Evolutionary conservation across 2,113 vertebrate species (phyloP).

Genomic region (Edolisoma coerulescens): DNA sequence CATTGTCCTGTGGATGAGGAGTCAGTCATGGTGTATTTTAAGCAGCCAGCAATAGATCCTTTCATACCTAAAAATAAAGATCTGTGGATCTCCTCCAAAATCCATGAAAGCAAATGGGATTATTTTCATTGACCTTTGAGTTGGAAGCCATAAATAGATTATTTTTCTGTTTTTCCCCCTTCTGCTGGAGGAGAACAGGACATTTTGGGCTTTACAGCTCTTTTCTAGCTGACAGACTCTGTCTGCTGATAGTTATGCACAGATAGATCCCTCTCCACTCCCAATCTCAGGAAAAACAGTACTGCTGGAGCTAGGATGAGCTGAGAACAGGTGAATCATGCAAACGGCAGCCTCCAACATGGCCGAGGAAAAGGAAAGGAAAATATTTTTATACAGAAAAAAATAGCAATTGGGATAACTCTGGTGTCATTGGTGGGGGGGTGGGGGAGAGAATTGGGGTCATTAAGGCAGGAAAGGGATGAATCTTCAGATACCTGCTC

Average conservation of each 20-base stretch:
- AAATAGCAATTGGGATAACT: not conserved
- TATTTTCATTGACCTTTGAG: conserved; percentile 51
- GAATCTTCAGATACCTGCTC: not conserved
- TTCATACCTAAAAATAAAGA: conserved; percentile 68
- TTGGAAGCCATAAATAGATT: not conserved
- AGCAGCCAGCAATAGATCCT: conserved; percentile 34
- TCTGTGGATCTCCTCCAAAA: not conserved
- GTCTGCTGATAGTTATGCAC: not conserved
- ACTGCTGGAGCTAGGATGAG: not conserved
- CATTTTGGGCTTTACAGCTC: not conserved
- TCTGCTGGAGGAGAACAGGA: not conserved
- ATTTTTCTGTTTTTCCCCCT: not conserved
- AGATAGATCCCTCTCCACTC: not conserved
- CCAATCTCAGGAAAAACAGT: not conserved
- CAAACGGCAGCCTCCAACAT: not conserved
- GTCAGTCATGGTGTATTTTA: conserved; percentile 3
- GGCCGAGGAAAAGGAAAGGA: not conserved
- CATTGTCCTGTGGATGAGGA: not conserved
- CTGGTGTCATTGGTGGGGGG: not conserved
- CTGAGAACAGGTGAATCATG: not conserved
- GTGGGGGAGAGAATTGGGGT: not conserved
- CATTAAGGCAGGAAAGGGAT: not conserved
- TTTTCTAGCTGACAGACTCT: not conserved
- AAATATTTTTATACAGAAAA: not conserved
- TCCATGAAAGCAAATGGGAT: not conserved